These are phyloP conservation scores for Trichonephila clavata DNA, from an alignment of 1,140 invertebrate genomes.

Conservation along the genomic window DNA sequence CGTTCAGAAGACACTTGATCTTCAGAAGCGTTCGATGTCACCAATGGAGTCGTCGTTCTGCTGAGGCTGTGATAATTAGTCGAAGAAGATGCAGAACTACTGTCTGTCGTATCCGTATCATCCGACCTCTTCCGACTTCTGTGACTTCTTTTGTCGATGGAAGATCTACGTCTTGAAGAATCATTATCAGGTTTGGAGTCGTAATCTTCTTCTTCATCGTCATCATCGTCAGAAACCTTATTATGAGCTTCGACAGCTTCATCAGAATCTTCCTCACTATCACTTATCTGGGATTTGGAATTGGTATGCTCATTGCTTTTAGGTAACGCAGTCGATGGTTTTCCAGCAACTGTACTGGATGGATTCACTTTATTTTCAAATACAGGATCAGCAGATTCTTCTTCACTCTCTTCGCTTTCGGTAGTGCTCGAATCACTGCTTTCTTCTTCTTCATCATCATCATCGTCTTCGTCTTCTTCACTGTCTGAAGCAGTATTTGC, in stretches of 20 bases:
- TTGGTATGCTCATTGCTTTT: conserved; percentile 6
- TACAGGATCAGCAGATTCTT: conserved; percentile 71
- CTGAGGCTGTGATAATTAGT: conserved; percentile 71
- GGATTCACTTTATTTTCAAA: not conserved
- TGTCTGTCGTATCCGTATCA: conserved; percentile 69
- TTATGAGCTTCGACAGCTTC: conserved; percentile 78
- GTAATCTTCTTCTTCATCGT: conserved; percentile 77
- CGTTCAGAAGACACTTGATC: conserved; percentile 50
- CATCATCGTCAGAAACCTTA: conserved; percentile 78
- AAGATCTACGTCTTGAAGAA: conserved; percentile 9
- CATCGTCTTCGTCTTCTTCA: conserved; percentile 78
- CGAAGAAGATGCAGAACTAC: conserved; percentile 70
- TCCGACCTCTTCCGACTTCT: conserved; percentile 65
- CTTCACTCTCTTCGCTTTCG: conserved; percentile 75
- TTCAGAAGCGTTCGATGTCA: conserved; percentile 50
- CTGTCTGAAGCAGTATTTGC: conserved; percentile 44
- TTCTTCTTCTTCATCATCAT: conserved; percentile 79
- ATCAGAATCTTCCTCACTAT: conserved; percentile 58
- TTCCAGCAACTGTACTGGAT: conserved; percentile 14
- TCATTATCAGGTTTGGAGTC: conserved; percentile 77
- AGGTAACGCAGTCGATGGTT: conserved; percentile 58
- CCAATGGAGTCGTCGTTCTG: conserved; percentile 48
- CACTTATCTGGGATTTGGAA: conserved; percentile 58
- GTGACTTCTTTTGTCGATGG: conserved; percentile 19
- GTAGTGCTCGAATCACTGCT: conserved; percentile 57